Evolutionary conservation across 2,888 invertebrate genomes (phyloP).

Genomic region (Xestia sexstrigata): DNA sequence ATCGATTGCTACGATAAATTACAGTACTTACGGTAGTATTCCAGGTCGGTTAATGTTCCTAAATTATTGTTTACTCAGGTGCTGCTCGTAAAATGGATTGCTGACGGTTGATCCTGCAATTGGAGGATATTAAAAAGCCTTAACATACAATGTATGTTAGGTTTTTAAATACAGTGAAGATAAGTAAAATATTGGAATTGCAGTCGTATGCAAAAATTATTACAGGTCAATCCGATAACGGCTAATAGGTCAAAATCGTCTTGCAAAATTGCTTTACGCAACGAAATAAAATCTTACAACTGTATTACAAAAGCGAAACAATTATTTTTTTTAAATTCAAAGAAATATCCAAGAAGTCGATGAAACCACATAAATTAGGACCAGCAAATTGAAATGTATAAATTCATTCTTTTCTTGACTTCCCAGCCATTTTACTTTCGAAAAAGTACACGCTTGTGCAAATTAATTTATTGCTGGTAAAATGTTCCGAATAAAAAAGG

Average conservation of each 20-base stretch:
- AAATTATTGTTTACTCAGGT: constrained; percentile 47
- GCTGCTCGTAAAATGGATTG: constrained; percentile 23
- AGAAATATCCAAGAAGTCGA: constrained; percentile 15
- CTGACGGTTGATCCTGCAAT: neutral
- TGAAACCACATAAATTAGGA: constrained; percentile 21
- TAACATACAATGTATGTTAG: neutral
- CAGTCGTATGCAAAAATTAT: constrained; percentile 26
- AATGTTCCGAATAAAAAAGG: neutral
- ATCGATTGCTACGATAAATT: constrained; percentile 55
- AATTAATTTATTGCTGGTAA: neutral
- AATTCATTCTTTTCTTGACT: constrained; percentile 3
- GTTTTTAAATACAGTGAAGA: neutral
- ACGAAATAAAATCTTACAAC: constrained; percentile 10
- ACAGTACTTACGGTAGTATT: constrained; percentile 36
- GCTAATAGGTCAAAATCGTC: constrained; percentile 31
- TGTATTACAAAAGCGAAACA: constrained; percentile 16
- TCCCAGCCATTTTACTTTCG: neutral
- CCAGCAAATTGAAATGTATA: constrained; percentile 20
- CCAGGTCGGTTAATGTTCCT: constrained; percentile 36
- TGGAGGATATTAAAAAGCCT: constrained; percentile 1
- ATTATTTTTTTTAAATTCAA: constrained; percentile 15
- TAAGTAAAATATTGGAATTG: neutral
- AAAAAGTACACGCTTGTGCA: neutral
- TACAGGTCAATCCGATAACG: constrained; percentile 3
- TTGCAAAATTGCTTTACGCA: constrained; percentile 25